Percentiles rank a stretch among this genome's conserved stretches.
Conservation (phyloP, 2,888 invertebrate species). For the Sphaerolaimus hirsutus region DNA sequence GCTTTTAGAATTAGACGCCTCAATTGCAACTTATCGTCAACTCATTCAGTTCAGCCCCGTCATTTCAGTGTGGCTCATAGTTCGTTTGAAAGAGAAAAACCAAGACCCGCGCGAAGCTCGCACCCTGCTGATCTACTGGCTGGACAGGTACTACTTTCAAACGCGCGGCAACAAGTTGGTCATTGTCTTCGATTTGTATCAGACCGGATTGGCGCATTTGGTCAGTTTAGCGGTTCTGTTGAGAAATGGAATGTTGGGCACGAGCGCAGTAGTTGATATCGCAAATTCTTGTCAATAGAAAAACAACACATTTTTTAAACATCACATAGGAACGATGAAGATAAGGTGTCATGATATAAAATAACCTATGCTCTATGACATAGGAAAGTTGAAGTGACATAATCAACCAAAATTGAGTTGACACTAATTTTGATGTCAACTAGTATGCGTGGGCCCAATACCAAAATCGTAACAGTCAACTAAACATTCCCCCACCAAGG, state of each 20-base stretch:
- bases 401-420: too few species aligned
- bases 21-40: too few species aligned
- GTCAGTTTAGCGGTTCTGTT: constrained; percentile 6
- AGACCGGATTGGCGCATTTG: constrained; percentile 14
- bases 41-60: not conserved
- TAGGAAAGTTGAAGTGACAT: too few species aligned
- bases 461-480: too few species aligned
- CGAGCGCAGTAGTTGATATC: not conserved
- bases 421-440: too few species aligned
- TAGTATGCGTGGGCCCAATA: too few species aligned
- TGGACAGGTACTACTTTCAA: constrained; percentile 16
- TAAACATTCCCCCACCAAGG: constrained; percentile 8
- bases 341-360: too few species aligned
- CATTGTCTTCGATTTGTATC: constrained; percentile 16
- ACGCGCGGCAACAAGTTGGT: constrained; percentile 14
- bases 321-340: too few species aligned
- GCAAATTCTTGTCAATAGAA: too few species aligned
- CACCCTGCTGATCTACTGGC: constrained; percentile 15
- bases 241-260: not conserved
- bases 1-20: too few species aligned
- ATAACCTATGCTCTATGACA: too few species aligned
- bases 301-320: too few species aligned
- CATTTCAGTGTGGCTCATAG: constrained; percentile 19
- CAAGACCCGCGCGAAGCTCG: constrained; percentile 12
- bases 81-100: constrained; percentile 11